phyloP scores from a whole-genome alignment of 2,113 vertebrate species.

The Microtus richardsoni region DNA sequence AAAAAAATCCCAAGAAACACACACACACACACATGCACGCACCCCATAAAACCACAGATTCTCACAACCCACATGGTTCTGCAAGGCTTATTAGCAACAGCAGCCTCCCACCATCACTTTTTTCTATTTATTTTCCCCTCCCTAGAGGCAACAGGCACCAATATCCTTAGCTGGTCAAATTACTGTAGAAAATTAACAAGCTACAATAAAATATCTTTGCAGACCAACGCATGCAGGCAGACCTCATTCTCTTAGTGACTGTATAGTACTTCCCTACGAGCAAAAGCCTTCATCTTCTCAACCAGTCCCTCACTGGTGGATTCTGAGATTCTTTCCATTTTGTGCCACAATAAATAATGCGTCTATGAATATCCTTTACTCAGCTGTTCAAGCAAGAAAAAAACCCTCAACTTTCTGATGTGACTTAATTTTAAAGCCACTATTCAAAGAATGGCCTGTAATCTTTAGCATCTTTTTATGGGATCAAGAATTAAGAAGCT shows the following conservation, averaged over 20 bases:
- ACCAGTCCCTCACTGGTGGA: neutral
- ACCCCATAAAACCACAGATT: neutral
- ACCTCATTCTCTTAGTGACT: neutral
- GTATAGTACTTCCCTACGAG: neutral
- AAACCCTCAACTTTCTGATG: slow-evolving; percentile 19
- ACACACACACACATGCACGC: neutral
- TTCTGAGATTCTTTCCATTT: neutral
- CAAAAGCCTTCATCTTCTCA: neutral
- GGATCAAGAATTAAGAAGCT: slow-evolving; percentile 43
- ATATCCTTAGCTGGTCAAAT: neutral
- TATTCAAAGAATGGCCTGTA: slow-evolving; percentile 40
- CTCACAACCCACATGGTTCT: slow-evolving; percentile 6
- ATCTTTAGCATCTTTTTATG: slow-evolving; percentile 46
- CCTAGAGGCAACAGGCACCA: neutral
- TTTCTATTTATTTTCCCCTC: neutral
- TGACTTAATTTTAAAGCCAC: slow-evolving; percentile 43
- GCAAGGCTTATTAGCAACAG: neutral
- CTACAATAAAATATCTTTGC: slow-evolving; percentile 11
- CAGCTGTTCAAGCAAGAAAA: neutral
- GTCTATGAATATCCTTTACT: neutral
- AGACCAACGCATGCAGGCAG: slow-evolving; percentile 12
- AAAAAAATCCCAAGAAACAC: neutral
- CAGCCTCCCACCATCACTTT: neutral
- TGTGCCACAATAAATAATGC: neutral
- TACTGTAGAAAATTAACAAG: slow-evolving; percentile 21